Evolutionary conservation across 2,888 invertebrate genomes (phyloP).

Genomic region (Deilephila porcellus): DNA sequence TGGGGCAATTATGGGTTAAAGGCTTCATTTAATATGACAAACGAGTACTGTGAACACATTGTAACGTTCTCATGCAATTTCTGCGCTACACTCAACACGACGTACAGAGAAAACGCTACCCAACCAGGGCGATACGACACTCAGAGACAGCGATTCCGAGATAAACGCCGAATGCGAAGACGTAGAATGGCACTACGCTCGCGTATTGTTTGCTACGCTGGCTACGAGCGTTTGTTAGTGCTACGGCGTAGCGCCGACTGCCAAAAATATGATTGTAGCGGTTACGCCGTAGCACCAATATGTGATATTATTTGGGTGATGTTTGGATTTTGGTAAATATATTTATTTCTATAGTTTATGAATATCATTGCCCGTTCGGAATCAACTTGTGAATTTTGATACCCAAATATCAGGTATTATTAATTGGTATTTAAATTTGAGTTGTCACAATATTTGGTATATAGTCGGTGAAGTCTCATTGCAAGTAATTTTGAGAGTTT

Average conservation of each 20-base stretch:
- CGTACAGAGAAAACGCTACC: not conserved
- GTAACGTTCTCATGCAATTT: not conserved
- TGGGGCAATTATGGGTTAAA: slow-evolving; percentile 13
- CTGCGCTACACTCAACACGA: not conserved
- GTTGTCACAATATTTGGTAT: too few relatives aligned
- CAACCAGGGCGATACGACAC: not conserved
- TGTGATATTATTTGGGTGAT: not conserved
- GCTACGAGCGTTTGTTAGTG: not conserved
- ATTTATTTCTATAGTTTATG: not conserved
- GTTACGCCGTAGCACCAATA: slow-evolving; percentile 37
- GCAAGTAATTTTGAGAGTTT: too few relatives aligned
- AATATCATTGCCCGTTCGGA: too few relatives aligned
- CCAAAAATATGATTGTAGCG: slow-evolving; percentile 39
- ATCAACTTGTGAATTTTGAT: too few relatives aligned
- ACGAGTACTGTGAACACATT: not conserved
- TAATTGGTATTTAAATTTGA: too few relatives aligned
- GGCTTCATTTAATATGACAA: slow-evolving; percentile 22
- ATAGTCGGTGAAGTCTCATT: too few relatives aligned
- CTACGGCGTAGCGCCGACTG: slow-evolving; percentile 33
- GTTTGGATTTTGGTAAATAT: not conserved
- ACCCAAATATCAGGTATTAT: too few relatives aligned
- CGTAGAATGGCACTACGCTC: slow-evolving; percentile 25
- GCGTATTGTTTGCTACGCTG: slow-evolving; percentile 11
- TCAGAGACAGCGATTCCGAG: not conserved
- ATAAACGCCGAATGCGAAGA: slow-evolving; percentile 7